phyloP scores from a whole-genome alignment of 2,797 vertebrate species.

The Tangara arthus region DNA sequence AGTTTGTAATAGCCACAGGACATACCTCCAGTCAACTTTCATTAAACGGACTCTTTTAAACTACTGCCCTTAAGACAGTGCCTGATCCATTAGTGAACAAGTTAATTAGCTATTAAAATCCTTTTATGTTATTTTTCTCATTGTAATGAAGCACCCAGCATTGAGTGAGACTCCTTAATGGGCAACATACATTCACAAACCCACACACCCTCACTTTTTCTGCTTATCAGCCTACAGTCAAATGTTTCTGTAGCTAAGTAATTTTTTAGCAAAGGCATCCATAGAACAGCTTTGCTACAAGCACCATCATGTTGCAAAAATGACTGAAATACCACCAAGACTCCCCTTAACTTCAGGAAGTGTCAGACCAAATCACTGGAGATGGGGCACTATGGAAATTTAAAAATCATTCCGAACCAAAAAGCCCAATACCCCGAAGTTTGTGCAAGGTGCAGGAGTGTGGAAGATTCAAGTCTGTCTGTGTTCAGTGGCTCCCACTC shows the following conservation, averaged over 20 bases:
- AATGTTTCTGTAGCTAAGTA: slow-evolving; percentile 25
- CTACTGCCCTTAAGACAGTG: slow-evolving; percentile 22
- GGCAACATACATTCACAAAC: slow-evolving; percentile 47
- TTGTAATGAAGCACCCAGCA: slow-evolving; percentile 13
- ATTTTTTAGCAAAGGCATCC: slow-evolving; percentile 19
- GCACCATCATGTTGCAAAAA: neutral
- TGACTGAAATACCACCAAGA: neutral
- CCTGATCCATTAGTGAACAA: neutral
- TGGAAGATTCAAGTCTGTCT: neutral
- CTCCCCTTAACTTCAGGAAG: neutral
- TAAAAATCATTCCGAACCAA: neutral
- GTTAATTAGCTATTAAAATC: slow-evolving; percentile 27
- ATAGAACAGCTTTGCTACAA: neutral
- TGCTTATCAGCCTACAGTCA: slow-evolving; percentile 48
- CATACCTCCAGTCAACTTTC: slow-evolving; percentile 45
- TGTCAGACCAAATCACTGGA: neutral
- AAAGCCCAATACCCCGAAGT: neutral
- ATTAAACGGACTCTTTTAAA: slow-evolving; percentile 20
- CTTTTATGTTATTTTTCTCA: slow-evolving; percentile 35
- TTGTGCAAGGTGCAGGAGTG: neutral
- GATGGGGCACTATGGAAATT: fast-evolving
- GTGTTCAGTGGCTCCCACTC: neutral
- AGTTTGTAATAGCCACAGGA: slow-evolving; percentile 56
- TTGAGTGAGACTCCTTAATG: slow-evolving; percentile 26
- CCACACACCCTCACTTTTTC: slow-evolving; percentile 43